Evolutionary conservation across 1,140 invertebrate species (phyloP), one percentile per base, ranked within the genome.

Genomic region (Pseudomyrmex flavicornis): DNA sequence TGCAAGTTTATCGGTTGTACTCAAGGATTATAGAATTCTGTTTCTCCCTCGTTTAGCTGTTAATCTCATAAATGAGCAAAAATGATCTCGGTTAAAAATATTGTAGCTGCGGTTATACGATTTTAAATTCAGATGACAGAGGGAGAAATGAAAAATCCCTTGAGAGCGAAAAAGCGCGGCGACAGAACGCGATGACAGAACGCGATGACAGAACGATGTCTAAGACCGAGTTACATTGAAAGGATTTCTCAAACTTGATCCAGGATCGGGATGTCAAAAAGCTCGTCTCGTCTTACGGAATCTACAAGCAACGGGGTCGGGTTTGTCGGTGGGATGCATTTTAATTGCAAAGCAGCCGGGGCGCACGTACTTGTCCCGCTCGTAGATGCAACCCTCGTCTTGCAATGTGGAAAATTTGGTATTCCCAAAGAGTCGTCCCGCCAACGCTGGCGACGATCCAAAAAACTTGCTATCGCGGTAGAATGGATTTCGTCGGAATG

Each of bases 261-360:
- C 26, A 52, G 9, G 17, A 75, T 22, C 50, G 54, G 13, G 46
- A 83, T 22, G 73, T 83, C 63, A 77, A 77, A 77, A 83, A 65
- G 74, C 82, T 50, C 50, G 74, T 54, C 9, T 46, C 9, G 44
- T 74, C 22, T 68, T 58, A 68, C 63, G 26, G 52, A 83, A 83
- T 77, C 44, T 83, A 50, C 61, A 61, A 83, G 65, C 54, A n/a
- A 77, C 13, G 52, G 46, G 15, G 62, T 48, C 50, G 48, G 35
- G 35, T 35, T 35, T 17, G 17, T 52, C 50, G n/a, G 44, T 17
- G 63, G 48, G 54, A 56, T 68, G 63, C 46, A 83, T 83, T 77
- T 83, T 83, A 83, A 83, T 83, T 83, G 82, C 63, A 79, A 79
- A 83, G 13, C 54, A 66, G 61, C 17, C 4, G n/a, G 52, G 22